Percentiles rank a stretch among this genome's conserved stretches.
Conservation (phyloP, 2,888 invertebrate genomes). For the Coremacera marginata region DNA sequence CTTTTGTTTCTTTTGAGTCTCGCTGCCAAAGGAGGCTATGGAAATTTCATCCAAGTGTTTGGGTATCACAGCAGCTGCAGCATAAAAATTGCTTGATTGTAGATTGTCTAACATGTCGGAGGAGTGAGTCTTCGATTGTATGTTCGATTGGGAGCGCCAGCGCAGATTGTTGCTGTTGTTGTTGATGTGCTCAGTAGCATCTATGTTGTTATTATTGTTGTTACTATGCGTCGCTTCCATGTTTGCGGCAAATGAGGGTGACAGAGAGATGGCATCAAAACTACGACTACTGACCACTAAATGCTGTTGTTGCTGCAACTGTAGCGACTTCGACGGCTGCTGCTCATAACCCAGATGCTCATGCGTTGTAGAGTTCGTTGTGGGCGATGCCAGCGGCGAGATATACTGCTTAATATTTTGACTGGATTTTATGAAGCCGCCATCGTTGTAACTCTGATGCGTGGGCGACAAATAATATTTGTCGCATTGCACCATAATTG, state of each 20-base stretch:
- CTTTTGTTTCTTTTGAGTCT: constrained; percentile 63
- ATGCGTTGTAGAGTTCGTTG: constrained; percentile 28
- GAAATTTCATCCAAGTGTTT: constrained; percentile 65
- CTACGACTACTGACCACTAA: constrained; percentile 36
- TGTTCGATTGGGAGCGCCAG: constrained; percentile 61
- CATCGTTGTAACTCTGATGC: constrained; percentile 63
- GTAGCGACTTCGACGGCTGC: constrained; percentile 42
- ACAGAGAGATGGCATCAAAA: constrained; percentile 60
- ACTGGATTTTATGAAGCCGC: constrained; percentile 66
- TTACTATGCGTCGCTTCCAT: constrained; percentile 53
- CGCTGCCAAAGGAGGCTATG: constrained; percentile 60
- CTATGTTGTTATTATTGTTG: not conserved
- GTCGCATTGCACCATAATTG: constrained; percentile 65
- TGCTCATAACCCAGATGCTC: constrained; percentile 28
- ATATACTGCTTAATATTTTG: constrained; percentile 67
- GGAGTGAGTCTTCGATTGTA: constrained; percentile 55
- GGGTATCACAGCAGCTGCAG: constrained; percentile 47
- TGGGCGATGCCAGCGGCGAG: constrained; percentile 62
- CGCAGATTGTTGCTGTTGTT: constrained; percentile 50
- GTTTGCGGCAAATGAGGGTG: constrained; percentile 59
- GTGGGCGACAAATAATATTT: constrained; percentile 67
- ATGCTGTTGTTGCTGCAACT: constrained; percentile 36
- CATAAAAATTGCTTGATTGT: not conserved
- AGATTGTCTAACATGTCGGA: constrained; percentile 58
- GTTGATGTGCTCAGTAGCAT: constrained; percentile 9